Conservation (phyloP, 2,888 invertebrate species). For the Acronicta alni region DNA sequence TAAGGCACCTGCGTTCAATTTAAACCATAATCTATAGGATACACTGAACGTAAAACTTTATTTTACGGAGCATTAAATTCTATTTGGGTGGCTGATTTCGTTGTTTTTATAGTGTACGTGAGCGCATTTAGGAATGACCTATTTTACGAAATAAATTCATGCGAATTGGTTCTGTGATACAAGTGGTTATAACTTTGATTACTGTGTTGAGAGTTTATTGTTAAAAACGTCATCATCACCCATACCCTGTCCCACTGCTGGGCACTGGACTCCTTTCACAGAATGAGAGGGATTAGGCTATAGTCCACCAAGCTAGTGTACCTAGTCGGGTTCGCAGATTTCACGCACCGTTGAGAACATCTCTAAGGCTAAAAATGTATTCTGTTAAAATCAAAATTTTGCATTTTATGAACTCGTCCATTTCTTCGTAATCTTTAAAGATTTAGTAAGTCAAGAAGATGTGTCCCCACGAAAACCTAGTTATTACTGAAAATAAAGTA, state of each 20-base stretch:
- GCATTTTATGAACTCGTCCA: not conserved
- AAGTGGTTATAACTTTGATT: no score
- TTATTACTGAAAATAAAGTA: slow-evolving; percentile 21
- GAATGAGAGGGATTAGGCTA: no score
- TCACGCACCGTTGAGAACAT: no score
- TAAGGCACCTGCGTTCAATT: not conserved
- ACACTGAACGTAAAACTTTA: not conserved
- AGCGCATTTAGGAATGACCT: not conserved
- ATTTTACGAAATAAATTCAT: not conserved
- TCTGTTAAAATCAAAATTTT: no score
- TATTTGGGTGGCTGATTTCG: not conserved
- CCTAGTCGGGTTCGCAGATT: no score
- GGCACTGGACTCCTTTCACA: no score
- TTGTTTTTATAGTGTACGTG: not conserved
- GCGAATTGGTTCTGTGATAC: not conserved
- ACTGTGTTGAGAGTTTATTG: no score
- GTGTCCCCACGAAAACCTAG: slow-evolving; percentile 27
- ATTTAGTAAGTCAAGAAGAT: slow-evolving; percentile 8
- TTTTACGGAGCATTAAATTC: slow-evolving; percentile 5
- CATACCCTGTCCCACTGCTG: no score
- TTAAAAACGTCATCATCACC: no score
- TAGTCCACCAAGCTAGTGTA: no score
- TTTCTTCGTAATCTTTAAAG: not conserved
- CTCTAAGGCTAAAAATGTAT: no score
- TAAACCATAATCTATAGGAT: slow-evolving; percentile 3